phyloP scores from a whole-genome alignment of 92 coral and sea anemone species.

The Porites cylindrica region DNA sequence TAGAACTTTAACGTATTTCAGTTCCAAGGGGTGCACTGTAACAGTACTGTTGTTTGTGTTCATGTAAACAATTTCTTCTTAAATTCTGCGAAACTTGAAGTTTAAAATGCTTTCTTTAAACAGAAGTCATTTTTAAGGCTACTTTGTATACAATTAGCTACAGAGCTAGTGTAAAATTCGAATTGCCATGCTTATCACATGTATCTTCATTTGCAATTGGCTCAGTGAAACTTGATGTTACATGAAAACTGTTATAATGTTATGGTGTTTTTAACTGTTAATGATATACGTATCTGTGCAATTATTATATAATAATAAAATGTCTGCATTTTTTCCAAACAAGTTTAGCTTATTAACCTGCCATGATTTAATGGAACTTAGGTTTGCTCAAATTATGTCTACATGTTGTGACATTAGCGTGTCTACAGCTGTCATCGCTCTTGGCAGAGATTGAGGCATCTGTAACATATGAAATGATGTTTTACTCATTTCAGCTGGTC shows the following conservation, averaged over 20 bases:
- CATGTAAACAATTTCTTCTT: background rate
- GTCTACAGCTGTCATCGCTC: too few relatives aligned
- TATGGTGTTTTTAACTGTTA: too few relatives aligned
- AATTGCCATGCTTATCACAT: background rate
- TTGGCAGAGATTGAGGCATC: too few relatives aligned
- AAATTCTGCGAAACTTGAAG: constrained; percentile 17
- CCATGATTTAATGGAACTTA: too few relatives aligned
- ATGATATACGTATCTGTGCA: too few relatives aligned
- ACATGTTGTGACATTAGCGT: too few relatives aligned
- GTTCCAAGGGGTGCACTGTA: too few relatives aligned
- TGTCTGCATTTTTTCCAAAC: too few relatives aligned
- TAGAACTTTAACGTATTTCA: too few relatives aligned
- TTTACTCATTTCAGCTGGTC: constrained; percentile 67
- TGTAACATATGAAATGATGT: background rate
- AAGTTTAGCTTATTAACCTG: too few relatives aligned
- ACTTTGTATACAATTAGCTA: background rate
- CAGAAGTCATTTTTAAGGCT: background rate
- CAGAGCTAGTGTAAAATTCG: background rate
- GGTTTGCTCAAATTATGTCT: too few relatives aligned
- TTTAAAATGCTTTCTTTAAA: background rate
- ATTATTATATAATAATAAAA: too few relatives aligned
- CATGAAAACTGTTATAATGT: background rate
- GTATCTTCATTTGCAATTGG: background rate
- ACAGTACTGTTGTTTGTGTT: background rate
- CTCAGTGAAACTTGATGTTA: background rate